Conservation (phyloP, 1,140 invertebrate species). For the Paraescarpia echinospica region DNA sequence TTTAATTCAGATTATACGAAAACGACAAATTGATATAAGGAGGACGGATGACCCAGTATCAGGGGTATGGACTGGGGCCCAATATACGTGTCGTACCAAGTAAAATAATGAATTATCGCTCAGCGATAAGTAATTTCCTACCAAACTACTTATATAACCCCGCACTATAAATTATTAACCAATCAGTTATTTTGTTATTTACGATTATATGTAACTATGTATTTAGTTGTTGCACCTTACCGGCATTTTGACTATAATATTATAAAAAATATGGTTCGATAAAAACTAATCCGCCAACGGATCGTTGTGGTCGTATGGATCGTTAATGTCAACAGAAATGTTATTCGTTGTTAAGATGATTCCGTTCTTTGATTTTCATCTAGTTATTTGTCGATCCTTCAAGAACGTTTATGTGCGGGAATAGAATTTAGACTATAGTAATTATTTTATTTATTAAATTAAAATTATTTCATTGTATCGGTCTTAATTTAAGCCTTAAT, state of each 20-base stretch:
- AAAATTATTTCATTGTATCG: too few relatives aligned
- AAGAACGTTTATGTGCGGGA: too few relatives aligned
- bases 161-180: not conserved
- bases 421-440: too few relatives aligned
- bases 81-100: not conserved
- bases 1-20: too few relatives aligned
- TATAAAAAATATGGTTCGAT: not conserved
- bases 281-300: not conserved
- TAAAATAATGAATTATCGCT: not conserved
- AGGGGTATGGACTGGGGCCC: too few relatives aligned
- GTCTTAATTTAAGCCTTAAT: too few relatives aligned
- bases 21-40: too few relatives aligned
- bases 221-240: not conserved
- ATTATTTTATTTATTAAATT: too few relatives aligned
- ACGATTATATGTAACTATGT: not conserved
- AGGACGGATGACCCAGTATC: too few relatives aligned
- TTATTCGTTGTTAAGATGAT: not conserved
- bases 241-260: not conserved
- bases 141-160: not conserved
- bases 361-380: not conserved
- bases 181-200: not conserved
- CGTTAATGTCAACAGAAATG: conserved; percentile 2
- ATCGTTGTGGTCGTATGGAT: too few relatives aligned
- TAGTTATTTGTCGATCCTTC: too few relatives aligned
- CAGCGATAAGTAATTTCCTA: not conserved